These are phyloP conservation scores for Synodontis membranacea DNA, from an alignment of 2,113 vertebrate genomes.

Conservation along the genomic window DNA sequence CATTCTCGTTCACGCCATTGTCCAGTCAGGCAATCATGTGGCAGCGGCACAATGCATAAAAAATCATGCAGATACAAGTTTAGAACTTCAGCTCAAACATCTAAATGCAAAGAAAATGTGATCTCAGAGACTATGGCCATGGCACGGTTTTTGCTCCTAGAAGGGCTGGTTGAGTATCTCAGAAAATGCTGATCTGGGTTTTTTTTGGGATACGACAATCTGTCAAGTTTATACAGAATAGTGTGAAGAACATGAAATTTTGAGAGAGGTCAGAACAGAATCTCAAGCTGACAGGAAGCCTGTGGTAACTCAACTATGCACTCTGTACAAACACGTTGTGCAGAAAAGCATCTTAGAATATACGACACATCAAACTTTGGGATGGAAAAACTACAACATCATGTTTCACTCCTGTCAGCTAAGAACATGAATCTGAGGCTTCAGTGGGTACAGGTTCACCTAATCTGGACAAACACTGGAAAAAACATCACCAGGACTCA, in stretches of 20 bases:
- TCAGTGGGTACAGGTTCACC: background rate
- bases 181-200: background rate
- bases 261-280: background rate
- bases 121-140: background rate
- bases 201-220: background rate
- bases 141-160: background rate
- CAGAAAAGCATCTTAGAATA: background rate
- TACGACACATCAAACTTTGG: background rate
- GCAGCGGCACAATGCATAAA: background rate
- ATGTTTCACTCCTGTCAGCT: background rate
- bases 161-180: background rate
- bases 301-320: background rate
- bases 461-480: background rate
- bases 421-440: background rate
- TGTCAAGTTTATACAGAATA: background rate
- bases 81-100: background rate
- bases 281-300: background rate
- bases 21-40: background rate
- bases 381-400: background rate
- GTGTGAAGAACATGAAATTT: background rate
- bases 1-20: background rate
- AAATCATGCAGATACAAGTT: background rate
- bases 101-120: background rate
- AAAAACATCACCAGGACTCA: background rate
- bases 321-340: background rate